A percentile compares a stretch with the other conserved stretches of the same genome.
Evolutionary conservation across 2,797 vertebrate species (phyloP).

Genomic region (Bovichtus diacanthus): DNA sequence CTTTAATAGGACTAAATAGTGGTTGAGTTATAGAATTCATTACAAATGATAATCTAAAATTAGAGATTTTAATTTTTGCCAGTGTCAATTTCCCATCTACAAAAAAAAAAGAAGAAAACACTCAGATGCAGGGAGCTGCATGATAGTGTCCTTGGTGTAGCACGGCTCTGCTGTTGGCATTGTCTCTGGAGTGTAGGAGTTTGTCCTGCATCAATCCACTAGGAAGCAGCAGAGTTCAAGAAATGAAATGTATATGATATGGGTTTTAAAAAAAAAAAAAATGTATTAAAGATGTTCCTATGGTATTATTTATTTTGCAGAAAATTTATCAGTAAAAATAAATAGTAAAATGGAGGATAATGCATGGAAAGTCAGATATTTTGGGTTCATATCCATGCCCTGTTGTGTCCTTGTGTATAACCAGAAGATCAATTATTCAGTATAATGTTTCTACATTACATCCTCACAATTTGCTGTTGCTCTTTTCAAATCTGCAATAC

Average conservation of each 20-base stretch:
- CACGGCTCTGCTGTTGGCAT: neutral
- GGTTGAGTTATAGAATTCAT: neutral
- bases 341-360: neutral
- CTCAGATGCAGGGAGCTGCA: neutral
- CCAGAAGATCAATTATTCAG: neutral
- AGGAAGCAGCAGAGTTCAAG: conserved; percentile 58
- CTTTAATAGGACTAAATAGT: neutral
- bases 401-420: neutral
- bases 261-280: too few relatives aligned
- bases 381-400: neutral
- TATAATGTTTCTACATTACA: neutral
- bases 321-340: neutral
- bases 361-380: neutral
- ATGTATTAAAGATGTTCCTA: neutral
- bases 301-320: neutral
- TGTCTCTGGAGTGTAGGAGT: neutral
- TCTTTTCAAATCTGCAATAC: neutral
- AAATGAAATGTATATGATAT: neutral
- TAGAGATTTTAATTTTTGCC: neutral
- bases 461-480: neutral
- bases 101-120: neutral
- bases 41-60: neutral
- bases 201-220: conserved; percentile 41
- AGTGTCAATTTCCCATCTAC: neutral
- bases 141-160: neutral